Evolutionary conservation across 2,113 vertebrate genomes (phyloP).

Genomic region (Gavialis gangeticus): DNA sequence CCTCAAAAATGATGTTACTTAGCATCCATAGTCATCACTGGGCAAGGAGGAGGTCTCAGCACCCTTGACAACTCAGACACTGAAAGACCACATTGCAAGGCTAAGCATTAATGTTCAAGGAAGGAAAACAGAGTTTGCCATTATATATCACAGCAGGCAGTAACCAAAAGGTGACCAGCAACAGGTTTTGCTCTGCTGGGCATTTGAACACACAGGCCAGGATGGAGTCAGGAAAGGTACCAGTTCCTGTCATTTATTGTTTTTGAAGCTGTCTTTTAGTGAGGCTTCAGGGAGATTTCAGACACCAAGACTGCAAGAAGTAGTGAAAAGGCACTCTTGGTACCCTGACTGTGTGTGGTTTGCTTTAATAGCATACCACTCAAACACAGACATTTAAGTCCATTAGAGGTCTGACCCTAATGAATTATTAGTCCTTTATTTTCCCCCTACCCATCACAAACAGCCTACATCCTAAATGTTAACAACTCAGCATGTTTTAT

Average conservation of each 20-base stretch:
- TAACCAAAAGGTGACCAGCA: background rate
- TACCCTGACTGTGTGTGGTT: background rate
- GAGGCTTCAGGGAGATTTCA: background rate
- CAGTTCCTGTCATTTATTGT: background rate
- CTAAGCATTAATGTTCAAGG: background rate
- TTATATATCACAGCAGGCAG: background rate
- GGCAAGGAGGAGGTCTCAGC: background rate
- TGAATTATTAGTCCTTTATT: conserved; percentile 16
- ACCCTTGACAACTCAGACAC: background rate
- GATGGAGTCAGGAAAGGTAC: background rate
- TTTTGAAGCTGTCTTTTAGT: background rate
- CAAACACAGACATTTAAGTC: conserved; percentile 18
- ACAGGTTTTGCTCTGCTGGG: background rate
- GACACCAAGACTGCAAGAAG: conserved; percentile 64
- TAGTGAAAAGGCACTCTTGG: conserved; percentile 55
- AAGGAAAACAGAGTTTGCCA: background rate
- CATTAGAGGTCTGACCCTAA: conserved; percentile 19
- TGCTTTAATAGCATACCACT: conserved; percentile 47
- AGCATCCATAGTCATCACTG: background rate
- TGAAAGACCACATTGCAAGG: background rate
- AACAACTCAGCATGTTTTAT: conserved; percentile 86
- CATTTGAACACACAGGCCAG: background rate
- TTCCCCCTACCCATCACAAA: conserved; percentile 49
- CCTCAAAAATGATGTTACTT: background rate
- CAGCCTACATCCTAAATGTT: conserved; percentile 77